phyloP scores from a whole-genome alignment of 2,888 invertebrate genomes.

The Drosophila yooni region DNA sequence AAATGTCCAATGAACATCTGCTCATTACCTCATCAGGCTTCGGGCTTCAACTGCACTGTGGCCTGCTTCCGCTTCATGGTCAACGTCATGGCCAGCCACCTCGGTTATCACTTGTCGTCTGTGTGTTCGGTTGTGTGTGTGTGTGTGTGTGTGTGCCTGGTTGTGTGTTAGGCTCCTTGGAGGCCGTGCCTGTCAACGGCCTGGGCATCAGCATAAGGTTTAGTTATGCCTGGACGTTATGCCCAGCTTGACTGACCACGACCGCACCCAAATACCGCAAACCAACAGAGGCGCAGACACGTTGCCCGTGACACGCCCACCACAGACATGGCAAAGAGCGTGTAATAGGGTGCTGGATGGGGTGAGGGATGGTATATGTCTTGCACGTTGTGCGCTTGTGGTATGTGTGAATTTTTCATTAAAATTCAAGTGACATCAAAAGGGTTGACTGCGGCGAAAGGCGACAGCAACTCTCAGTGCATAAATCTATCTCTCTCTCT shows the following conservation, averaged over 20 bases:
- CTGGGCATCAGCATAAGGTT: slow-evolving; percentile 46
- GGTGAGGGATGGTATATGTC: slow-evolving; percentile 24
- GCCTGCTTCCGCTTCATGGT: slow-evolving; percentile 33
- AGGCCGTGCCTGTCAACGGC: slow-evolving; percentile 68
- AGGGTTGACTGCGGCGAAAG: slow-evolving; percentile 70
- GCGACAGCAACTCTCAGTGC: slow-evolving; percentile 34
- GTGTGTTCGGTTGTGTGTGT: neutral
- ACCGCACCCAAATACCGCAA: slow-evolving; percentile 69
- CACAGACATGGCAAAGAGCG: slow-evolving; percentile 5
- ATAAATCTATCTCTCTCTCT: neutral
- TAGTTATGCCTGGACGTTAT: slow-evolving; percentile 47
- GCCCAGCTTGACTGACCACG: slow-evolving; percentile 70
- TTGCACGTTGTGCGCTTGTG: slow-evolving; percentile 75
- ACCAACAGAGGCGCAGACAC: slow-evolving; percentile 54
- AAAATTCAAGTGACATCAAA: slow-evolving; percentile 83
- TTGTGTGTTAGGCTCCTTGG: slow-evolving; percentile 36
- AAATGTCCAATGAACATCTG: slow-evolving; percentile 55
- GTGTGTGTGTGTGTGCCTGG: slow-evolving; percentile 9
- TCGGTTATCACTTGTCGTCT: slow-evolving; percentile 16
- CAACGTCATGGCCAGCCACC: slow-evolving; percentile 61
- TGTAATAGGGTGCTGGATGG: slow-evolving; percentile 1
- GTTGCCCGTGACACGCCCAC: slow-evolving; percentile 53
- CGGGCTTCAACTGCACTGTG: slow-evolving; percentile 21
- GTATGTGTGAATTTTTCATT: slow-evolving; percentile 82
- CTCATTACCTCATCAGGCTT: slow-evolving; percentile 50